A percentile compares a stretch with the other conserved stretches of the same genome.
Evolutionary conservation across 1,140 invertebrate genomes (phyloP).

Genomic region (Bombus consobrinus): DNA sequence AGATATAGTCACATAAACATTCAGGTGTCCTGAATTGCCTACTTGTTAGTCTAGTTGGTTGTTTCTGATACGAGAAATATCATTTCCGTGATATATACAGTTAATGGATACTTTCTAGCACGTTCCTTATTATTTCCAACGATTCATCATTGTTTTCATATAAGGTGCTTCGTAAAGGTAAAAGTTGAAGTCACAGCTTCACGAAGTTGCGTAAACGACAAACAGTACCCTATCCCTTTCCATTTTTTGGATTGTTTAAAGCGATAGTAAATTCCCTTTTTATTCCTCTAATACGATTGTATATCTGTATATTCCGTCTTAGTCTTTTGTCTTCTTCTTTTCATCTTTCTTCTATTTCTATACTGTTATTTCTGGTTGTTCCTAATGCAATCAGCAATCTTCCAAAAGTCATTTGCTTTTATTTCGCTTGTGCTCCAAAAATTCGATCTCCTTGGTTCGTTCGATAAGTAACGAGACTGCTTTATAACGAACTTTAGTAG

Average conservation of each 20-base stretch:
- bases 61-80: neutral
- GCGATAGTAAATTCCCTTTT: neutral
- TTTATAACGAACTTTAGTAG: too few species aligned
- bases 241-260: neutral
- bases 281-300: neutral
- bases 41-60: slow-evolving; percentile 5
- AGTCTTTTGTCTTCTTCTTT: too few species aligned
- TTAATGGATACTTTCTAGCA: neutral
- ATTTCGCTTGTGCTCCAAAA: too few species aligned
- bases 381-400: too few species aligned
- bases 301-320: too few species aligned
- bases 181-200: neutral
- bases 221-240: neutral
- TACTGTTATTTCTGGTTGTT: neutral
- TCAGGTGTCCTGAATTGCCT: slow-evolving; percentile 11
- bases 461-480: too few species aligned
- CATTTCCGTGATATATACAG: neutral
- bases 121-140: neutral
- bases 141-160: neutral
- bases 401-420: too few species aligned
- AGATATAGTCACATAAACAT: neutral
- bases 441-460: too few species aligned
- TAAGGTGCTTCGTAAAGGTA: neutral
- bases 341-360: neutral
- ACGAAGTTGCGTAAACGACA: neutral